Evolutionary conservation across 2,797 vertebrate species (phyloP).

Genomic region (Parauchenoglanis punctatus): DNA sequence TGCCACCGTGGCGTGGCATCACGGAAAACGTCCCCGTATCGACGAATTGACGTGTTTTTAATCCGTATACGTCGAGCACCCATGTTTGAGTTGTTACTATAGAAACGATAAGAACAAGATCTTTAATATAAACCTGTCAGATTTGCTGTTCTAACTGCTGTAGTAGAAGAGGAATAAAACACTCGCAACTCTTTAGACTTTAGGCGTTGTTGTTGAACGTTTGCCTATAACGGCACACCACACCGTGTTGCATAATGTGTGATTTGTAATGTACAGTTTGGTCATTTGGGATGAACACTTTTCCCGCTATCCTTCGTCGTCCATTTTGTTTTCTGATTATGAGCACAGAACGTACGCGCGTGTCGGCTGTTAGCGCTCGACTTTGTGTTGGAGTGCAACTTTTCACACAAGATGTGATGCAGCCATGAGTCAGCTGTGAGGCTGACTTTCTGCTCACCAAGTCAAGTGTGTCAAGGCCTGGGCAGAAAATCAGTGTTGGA

Average conservation of each 20-base stretch:
- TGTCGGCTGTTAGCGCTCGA: background rate
- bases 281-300: background rate
- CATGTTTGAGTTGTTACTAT: background rate
- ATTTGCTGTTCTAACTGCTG: background rate
- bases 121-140: background rate
- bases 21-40: background rate
- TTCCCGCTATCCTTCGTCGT: background rate
- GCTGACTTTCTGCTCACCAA: background rate
- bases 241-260: background rate
- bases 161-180: background rate
- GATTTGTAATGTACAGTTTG: background rate
- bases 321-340: background rate
- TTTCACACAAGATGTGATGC: constrained; percentile 11
- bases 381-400: constrained; percentile 11
- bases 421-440: constrained; percentile 20
- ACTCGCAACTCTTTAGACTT: background rate
- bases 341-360: background rate
- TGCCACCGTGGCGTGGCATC: background rate
- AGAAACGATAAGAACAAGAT: background rate
- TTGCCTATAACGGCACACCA: background rate
- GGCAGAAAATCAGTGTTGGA: background rate
- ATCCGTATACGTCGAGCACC: background rate
- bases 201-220: background rate
- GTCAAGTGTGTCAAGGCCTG: background rate
- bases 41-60: background rate